Evolutionary conservation across 2,888 invertebrate species (phyloP).

Genomic region (Hydroisotoma schaefferi): DNA sequence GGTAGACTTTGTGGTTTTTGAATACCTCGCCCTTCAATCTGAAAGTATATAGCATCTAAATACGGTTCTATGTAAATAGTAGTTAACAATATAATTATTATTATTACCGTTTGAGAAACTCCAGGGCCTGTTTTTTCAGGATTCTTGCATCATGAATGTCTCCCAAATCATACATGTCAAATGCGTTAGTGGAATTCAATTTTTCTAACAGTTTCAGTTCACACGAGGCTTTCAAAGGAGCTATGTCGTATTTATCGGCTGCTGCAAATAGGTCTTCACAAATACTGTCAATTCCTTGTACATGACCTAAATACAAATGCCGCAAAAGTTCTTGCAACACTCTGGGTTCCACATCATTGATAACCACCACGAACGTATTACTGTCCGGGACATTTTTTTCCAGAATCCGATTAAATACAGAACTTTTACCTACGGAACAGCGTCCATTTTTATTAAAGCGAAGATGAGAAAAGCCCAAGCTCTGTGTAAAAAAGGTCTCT

Average conservation of each 20-base stretch:
- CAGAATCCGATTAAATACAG: slow-evolving; percentile 30
- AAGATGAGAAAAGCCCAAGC: not conserved
- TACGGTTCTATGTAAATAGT: too few species aligned
- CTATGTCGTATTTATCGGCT: slow-evolving; percentile 32
- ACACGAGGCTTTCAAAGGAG: slow-evolving; percentile 26
- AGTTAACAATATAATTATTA: too few species aligned
- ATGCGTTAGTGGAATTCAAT: slow-evolving; percentile 23
- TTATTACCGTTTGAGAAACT: slow-evolving; percentile 30
- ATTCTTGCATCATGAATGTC: slow-evolving; percentile 23
- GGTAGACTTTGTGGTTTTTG: too few species aligned
- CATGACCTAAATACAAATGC: slow-evolving; percentile 30
- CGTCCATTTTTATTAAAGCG: too few species aligned
- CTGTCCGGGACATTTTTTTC: slow-evolving; percentile 27
- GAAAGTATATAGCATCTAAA: too few species aligned
- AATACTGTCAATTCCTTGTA: slow-evolving; percentile 9
- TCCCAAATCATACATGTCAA: slow-evolving; percentile 32
- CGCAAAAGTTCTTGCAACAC: slow-evolving; percentile 31
- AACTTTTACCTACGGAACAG: slow-evolving; percentile 7
- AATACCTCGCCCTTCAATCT: too few species aligned
- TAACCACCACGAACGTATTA: slow-evolving; percentile 20
- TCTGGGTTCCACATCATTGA: slow-evolving; percentile 31
- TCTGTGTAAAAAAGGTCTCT: not conserved
- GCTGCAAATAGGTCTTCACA: slow-evolving; percentile 26
- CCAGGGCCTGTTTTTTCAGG: slow-evolving; percentile 28
- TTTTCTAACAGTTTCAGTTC: slow-evolving; percentile 22